Conservation (phyloP, 2,888 invertebrate species). For the Drosophila ezoana region DNA sequence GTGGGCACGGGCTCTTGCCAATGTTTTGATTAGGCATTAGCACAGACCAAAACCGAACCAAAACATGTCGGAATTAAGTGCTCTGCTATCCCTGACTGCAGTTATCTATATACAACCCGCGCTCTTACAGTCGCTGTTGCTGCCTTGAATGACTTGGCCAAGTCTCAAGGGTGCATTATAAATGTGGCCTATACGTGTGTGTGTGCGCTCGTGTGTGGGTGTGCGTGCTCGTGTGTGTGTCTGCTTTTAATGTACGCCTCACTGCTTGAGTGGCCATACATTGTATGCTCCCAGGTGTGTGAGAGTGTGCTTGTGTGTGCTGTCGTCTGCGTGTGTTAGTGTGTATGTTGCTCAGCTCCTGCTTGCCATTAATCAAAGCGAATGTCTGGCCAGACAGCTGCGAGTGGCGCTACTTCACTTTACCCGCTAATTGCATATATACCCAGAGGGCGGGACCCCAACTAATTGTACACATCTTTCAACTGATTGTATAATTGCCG, state of each 20-base stretch:
- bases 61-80: conserved; percentile 68
- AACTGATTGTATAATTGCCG: conserved; percentile 64
- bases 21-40: conserved; percentile 67
- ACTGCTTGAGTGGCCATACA: conserved; percentile 40
- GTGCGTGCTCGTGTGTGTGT: conserved; percentile 11
- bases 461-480: conserved; percentile 69
- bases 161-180: conserved; percentile 71
- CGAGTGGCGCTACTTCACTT: conserved; percentile 56
- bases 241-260: conserved; percentile 40
- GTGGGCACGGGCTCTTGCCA: conserved; percentile 25
- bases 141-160: conserved; percentile 20
- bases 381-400: conserved; percentile 65
- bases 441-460: conserved; percentile 28
- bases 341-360: conserved; percentile 32
- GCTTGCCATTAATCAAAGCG: conserved; percentile 67
- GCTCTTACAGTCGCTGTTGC: background rate
- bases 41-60: conserved; percentile 46
- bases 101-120: conserved; percentile 12
- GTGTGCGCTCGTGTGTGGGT: background rate
- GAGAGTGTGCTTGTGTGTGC: background rate
- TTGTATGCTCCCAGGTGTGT: conserved; percentile 17
- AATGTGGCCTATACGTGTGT: conserved; percentile 21
- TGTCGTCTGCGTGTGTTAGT: background rate
- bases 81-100: conserved; percentile 28
- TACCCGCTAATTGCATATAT: conserved; percentile 67